These are phyloP conservation scores for Sula dactylatra DNA, from an alignment of 2,113 vertebrate species.

Conservation along the genomic window DNA sequence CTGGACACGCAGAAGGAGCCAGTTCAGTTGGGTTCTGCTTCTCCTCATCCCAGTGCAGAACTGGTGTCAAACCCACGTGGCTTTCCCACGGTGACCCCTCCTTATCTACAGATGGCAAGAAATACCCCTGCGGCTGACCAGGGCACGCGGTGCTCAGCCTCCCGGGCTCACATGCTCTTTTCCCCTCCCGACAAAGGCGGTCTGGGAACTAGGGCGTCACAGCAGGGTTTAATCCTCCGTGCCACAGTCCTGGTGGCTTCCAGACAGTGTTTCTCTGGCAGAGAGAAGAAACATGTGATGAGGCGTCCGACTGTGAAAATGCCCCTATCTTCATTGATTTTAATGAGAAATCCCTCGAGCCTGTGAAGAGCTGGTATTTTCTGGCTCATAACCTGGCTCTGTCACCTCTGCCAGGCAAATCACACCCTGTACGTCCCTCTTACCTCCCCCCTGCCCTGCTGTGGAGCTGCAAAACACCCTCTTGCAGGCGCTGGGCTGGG, in stretches of 20 bases:
- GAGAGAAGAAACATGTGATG: background rate
- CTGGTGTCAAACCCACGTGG: fast-evolving
- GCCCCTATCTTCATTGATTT: background rate
- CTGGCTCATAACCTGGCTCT: background rate
- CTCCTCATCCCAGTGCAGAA: background rate
- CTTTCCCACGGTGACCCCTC: background rate
- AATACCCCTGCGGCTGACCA: background rate
- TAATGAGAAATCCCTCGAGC: background rate
- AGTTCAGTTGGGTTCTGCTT: background rate
- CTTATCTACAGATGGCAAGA: background rate
- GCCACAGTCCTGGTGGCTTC: background rate
- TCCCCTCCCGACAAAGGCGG: background rate
- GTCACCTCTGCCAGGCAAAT: background rate
- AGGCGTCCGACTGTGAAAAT: background rate
- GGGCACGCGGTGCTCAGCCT: background rate
- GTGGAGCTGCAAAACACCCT: fast-evolving
- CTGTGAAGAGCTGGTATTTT: background rate
- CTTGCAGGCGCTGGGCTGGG: fast-evolving
- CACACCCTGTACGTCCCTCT: fast-evolving
- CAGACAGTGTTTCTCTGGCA: background rate
- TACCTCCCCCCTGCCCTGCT: background rate
- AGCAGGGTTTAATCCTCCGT: fast-evolving
- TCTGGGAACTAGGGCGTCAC: background rate
- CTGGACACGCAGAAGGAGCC: background rate
- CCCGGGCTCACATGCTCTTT: background rate